A percentile compares a stretch with the other conserved stretches of the same genome.
Conservation (phyloP, 2,797 vertebrate genomes). For the Acanthiza pusilla region DNA sequence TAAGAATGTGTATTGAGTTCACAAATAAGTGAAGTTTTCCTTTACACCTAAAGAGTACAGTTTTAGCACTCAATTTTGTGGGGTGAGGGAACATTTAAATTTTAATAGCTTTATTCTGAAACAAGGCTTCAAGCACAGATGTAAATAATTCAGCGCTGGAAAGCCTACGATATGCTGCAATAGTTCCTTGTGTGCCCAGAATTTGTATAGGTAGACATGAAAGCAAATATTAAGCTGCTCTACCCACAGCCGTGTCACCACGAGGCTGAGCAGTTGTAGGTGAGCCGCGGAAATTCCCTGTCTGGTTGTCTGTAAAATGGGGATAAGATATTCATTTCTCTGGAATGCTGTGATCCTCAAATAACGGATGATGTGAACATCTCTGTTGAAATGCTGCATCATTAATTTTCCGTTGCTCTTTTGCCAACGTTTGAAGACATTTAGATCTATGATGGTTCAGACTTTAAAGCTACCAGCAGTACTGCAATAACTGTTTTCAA, state of each 20-base stretch:
- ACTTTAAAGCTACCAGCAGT: conserved; percentile 26
- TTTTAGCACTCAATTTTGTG: not conserved
- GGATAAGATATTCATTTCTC: not conserved
- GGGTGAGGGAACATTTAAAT: not conserved
- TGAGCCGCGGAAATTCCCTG: conserved; percentile 2
- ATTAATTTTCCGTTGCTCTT: conserved; percentile 39
- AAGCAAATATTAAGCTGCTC: not conserved
- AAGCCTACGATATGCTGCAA: not conserved
- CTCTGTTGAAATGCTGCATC: conserved; percentile 35
- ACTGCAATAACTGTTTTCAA: not conserved
- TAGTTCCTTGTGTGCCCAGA: not conserved
- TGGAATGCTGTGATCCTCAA: conserved; percentile 45
- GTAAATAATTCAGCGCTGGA: conserved; percentile 6
- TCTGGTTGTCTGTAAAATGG: not conserved
- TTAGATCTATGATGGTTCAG: conserved; percentile 35
- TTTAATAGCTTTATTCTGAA: conserved; percentile 30
- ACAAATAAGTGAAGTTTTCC: not conserved
- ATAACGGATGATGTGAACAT: conserved; percentile 46
- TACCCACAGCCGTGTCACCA: not conserved
- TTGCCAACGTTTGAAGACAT: conserved; percentile 21
- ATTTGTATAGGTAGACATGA: not conserved
- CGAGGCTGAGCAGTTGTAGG: not conserved
- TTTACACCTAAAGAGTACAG: not conserved
- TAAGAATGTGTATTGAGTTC: not conserved
- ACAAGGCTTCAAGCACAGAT: not conserved